These are phyloP conservation scores for Pelodiscus sinensis DNA, from an alignment of 2,113 vertebrate genomes.

Conservation along the genomic window DNA sequence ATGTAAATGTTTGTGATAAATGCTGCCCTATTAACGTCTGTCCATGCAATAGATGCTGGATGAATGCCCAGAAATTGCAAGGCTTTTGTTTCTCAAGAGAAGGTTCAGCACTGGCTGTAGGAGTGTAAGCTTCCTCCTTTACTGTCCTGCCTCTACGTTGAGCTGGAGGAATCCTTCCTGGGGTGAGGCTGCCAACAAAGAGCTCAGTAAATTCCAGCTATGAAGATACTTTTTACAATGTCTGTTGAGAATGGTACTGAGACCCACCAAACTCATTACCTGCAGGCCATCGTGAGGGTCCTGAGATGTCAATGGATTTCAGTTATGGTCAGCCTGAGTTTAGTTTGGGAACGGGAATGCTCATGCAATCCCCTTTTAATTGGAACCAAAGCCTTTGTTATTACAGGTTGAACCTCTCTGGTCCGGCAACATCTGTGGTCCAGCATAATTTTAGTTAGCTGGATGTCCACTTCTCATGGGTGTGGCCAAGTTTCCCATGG, in stretches of 20 bases:
- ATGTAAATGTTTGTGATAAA: no score
- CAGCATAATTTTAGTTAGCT: no score
- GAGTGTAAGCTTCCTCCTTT: not conserved
- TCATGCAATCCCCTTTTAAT: accelerated
- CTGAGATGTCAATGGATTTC: not conserved
- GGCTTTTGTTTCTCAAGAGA: no score
- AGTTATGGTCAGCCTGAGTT: accelerated
- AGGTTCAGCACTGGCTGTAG: not conserved
- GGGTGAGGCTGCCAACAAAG: not conserved
- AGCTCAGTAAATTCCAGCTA: not conserved
- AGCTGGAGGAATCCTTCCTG: no score
- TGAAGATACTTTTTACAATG: not conserved
- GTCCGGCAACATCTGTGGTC: no score
- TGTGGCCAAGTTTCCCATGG: no score
- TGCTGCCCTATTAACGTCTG: not conserved
- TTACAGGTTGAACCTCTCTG: no score
- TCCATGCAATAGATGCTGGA: not conserved
- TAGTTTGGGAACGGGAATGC: not conserved
- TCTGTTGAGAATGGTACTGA: not conserved
- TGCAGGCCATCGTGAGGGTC: accelerated
- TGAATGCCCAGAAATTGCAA: no score
- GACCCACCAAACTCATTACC: accelerated
- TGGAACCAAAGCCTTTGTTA: not conserved
- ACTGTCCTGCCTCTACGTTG: not conserved
- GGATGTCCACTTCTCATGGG: no score